Conservation (phyloP, 1,140 invertebrate genomes). For the Ladona fulva region DNA sequence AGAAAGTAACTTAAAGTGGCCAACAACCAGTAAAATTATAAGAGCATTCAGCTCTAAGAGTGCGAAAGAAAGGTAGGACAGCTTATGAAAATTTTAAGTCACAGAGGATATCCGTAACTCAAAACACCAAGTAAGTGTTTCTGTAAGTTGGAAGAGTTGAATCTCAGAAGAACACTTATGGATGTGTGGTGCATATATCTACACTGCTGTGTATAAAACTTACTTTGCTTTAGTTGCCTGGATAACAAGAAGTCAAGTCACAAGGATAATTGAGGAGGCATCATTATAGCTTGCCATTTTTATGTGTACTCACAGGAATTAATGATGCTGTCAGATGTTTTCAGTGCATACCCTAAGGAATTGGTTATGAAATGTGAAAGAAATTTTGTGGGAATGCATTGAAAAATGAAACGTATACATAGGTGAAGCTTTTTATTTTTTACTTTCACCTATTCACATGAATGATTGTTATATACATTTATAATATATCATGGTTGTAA, state of each 20-base stretch:
- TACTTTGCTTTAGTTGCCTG: not conserved
- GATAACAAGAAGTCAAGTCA: not conserved
- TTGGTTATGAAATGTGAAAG: too few relatives aligned
- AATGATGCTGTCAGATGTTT: too few relatives aligned
- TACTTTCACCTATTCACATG: constrained; percentile 1
- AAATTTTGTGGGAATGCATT: too few relatives aligned
- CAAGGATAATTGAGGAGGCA: too few relatives aligned
- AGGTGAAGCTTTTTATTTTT: constrained; percentile 7
- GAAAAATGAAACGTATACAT: not conserved
- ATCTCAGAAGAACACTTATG: not conserved
- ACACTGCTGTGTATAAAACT: not conserved
- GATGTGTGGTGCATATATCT: not conserved
- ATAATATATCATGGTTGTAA: not conserved
- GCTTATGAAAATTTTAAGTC: not conserved
- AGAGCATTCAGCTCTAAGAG: not conserved
- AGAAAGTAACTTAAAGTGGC: not conserved
- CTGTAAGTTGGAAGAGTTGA: not conserved
- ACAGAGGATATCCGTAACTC: not conserved
- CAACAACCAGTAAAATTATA: not conserved
- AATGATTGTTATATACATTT: not conserved
- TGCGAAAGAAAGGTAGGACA: not conserved
- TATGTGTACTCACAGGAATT: too few relatives aligned
- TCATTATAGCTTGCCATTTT: too few relatives aligned
- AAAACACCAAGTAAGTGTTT: not conserved
- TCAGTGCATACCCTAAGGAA: too few relatives aligned